A percentile compares a stretch with the other conserved stretches of the same genome.
phyloP scores from a whole-genome alignment of 2,888 invertebrate genomes.

The Tiphia femorata region DNA sequence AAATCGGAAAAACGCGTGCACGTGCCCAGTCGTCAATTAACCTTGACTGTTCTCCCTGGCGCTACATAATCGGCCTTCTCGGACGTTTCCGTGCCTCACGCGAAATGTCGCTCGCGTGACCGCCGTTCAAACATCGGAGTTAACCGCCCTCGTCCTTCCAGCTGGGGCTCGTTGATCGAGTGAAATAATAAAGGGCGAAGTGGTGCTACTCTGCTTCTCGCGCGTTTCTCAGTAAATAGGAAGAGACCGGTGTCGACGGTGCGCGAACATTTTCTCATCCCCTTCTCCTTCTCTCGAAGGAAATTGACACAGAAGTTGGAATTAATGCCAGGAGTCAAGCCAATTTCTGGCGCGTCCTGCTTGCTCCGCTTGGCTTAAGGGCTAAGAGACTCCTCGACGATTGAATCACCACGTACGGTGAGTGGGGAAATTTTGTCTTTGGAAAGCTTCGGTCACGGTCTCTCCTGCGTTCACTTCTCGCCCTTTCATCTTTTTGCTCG shows the following conservation, averaged over 20 bases:
- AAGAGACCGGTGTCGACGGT: neutral
- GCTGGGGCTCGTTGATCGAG: constrained; percentile 12
- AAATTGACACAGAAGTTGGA: constrained; percentile 27
- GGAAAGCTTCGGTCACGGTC: too few relatives aligned
- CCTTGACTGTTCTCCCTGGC: constrained; percentile 3
- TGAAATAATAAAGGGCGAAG: constrained; percentile 2
- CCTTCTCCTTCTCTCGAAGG: too few relatives aligned
- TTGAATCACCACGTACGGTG: too few relatives aligned
- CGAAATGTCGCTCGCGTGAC: constrained; percentile 20
- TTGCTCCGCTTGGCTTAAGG: constrained; percentile 16
- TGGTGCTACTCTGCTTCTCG: neutral
- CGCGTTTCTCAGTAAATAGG: neutral
- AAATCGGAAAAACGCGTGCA: constrained; percentile 1
- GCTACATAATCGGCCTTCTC: constrained; percentile 3
- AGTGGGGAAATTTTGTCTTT: too few relatives aligned
- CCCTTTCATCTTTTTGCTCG: neutral
- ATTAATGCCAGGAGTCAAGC: constrained; percentile 27
- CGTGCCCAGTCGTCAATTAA: constrained; percentile 15
- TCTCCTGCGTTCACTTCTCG: too few relatives aligned
- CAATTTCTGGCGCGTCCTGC: too few relatives aligned
- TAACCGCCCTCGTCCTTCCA: constrained; percentile 4
- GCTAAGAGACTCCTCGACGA: neutral
- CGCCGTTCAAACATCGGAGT: constrained; percentile 1
- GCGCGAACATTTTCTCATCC: constrained; percentile 8
- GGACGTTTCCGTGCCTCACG: constrained; percentile 24